phyloP scores from a whole-genome alignment of 2,113 vertebrate species.

The Peromyscus leucopus region DNA sequence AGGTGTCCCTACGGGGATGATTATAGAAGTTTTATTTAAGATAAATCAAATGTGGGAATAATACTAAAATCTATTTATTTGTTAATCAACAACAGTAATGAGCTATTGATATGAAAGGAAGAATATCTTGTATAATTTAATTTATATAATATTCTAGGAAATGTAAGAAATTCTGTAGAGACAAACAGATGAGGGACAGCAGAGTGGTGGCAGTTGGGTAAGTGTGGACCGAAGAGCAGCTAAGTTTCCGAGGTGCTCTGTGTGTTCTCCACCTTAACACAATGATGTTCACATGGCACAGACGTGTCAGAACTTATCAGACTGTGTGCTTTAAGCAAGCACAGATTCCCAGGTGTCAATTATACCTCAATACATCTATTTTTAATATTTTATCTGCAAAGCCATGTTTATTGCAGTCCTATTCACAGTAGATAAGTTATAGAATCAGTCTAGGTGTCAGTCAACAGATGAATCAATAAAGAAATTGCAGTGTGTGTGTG shows the following conservation, averaged over 20 bases:
- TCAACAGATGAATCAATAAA: background rate
- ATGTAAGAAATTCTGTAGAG: background rate
- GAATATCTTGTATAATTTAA: background rate
- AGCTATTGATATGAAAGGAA: background rate
- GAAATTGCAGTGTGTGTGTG: background rate
- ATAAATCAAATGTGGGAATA: background rate
- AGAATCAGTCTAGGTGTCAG: background rate
- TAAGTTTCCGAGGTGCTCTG: too few species aligned
- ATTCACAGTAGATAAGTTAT: background rate
- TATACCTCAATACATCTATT: background rate
- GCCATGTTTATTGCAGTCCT: background rate
- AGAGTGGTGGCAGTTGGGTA: background rate
- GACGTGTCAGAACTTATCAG: background rate
- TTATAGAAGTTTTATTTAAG: background rate
- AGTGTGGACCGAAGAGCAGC: background rate
- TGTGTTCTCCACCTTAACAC: background rate
- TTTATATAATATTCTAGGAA: constrained; percentile 17
- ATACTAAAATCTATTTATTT: background rate
- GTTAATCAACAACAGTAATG: constrained; percentile 1
- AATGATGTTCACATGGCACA: background rate
- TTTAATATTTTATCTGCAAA: background rate
- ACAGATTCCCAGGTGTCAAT: background rate
- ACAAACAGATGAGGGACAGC: background rate
- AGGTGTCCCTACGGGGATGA: background rate
- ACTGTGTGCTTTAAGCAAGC: constrained; percentile 12